A percentile compares a stretch with the other conserved stretches of the same genome.
These are phyloP conservation scores for Gambelia wislizenii DNA, from an alignment of 2,797 vertebrate species.

Conservation along the genomic window DNA sequence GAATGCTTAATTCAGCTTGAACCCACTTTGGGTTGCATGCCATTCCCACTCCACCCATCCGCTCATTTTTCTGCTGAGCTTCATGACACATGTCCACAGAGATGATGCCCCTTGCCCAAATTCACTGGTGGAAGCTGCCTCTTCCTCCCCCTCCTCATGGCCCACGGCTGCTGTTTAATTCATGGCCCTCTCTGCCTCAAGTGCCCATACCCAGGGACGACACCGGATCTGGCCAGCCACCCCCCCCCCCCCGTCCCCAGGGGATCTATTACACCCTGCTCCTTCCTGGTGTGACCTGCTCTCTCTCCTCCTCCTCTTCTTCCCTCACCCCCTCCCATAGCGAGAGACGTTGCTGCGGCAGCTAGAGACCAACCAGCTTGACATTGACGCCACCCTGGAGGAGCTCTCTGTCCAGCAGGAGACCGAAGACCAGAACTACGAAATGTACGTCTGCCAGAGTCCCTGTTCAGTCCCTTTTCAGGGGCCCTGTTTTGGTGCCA, in stretches of 20 bases:
- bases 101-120: too few relatives aligned
- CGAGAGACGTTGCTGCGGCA: slow-evolving; percentile 95
- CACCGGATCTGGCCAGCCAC: slow-evolving; percentile 36
- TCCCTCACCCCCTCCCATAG: slow-evolving; percentile 74
- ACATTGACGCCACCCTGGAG: slow-evolving; percentile 96
- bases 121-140: neutral
- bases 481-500: too few relatives aligned
- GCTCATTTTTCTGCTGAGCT: neutral
- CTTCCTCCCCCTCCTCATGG: neutral
- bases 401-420: slow-evolving; percentile 96
- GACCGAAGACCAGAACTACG: slow-evolving; percentile 98
- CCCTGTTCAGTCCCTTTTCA: neutral
- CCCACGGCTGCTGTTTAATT: slow-evolving; percentile 8
- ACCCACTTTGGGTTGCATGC: neutral
- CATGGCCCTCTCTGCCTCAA: too few relatives aligned
- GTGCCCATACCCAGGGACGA: slow-evolving; percentile 9
- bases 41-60: neutral
- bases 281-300: slow-evolving; percentile 21
- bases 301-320: slow-evolving; percentile 11
- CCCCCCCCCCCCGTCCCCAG: fast-evolving
- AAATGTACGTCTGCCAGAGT: slow-evolving; percentile 84
- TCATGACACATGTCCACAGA: neutral
- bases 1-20: neutral
- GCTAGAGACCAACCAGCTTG: slow-evolving; percentile 98
- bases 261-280: slow-evolving; percentile 24